phyloP scores from a whole-genome alignment of 2,888 invertebrate species.

The Melanostoma mellinum region DNA sequence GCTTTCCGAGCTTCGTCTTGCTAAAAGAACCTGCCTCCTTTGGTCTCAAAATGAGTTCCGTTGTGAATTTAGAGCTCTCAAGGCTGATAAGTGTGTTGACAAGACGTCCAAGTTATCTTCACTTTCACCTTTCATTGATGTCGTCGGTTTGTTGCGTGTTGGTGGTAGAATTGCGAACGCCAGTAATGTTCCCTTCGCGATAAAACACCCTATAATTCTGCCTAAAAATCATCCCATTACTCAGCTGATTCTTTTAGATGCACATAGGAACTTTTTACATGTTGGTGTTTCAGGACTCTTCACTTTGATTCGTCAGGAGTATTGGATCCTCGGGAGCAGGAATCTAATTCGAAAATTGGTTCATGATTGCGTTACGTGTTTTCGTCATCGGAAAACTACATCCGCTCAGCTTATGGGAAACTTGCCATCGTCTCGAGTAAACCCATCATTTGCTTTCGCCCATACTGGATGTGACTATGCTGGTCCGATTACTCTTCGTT shows the following conservation, averaged over 20 bases:
- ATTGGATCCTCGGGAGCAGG: too few species aligned
- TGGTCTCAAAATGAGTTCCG: slow-evolving; percentile 13
- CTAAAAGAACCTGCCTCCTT: neutral
- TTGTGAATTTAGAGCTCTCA: slow-evolving; percentile 7
- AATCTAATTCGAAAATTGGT: slow-evolving; percentile 27
- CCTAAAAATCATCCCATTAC: slow-evolving; percentile 19
- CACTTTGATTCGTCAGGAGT: too few species aligned
- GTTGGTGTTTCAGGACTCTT: too few species aligned
- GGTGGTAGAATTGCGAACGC: slow-evolving; percentile 7
- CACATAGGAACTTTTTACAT: too few species aligned
- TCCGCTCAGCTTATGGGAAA: slow-evolving; percentile 31
- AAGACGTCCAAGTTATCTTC: neutral
- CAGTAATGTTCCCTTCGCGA: neutral
- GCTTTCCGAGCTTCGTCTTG: too few species aligned
- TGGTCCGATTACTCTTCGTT: too few species aligned
- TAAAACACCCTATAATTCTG: slow-evolving; percentile 25
- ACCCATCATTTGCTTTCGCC: too few species aligned
- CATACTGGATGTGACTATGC: too few species aligned
- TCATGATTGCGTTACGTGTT: slow-evolving; percentile 28
- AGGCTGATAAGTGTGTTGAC: slow-evolving; percentile 5
- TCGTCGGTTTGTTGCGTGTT: slow-evolving; percentile 13
- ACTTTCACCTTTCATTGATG: slow-evolving; percentile 6
- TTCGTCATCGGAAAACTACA: slow-evolving; percentile 19
- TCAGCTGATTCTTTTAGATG: neutral
- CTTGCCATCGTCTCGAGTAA: too few species aligned